Evolutionary conservation across 2,113 vertebrate genomes (phyloP).

Genomic region (Corythoichthys haematopterus): DNA sequence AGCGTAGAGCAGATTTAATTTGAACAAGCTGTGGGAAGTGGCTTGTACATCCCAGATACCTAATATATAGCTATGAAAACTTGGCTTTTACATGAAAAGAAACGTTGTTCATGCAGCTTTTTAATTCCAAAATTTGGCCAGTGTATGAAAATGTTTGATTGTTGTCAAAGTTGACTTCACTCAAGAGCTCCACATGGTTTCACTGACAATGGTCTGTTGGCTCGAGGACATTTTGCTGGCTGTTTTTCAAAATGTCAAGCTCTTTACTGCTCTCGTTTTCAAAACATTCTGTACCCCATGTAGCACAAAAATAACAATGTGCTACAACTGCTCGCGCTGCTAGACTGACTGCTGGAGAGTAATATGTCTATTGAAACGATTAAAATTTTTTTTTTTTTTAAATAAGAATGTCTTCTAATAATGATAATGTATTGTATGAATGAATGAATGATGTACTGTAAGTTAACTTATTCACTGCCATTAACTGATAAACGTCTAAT

Average conservation of each 20-base stretch:
- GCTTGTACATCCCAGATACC: conserved; percentile 19
- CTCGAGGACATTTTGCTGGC: not conserved
- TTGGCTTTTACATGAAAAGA: conserved; percentile 15
- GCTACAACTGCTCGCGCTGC: not conserved
- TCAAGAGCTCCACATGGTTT: not conserved
- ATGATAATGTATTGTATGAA: not conserved
- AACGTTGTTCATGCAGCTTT: not conserved
- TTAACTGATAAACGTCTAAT: too few relatives aligned
- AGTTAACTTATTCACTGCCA: too few relatives aligned
- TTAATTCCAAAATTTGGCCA: not conserved
- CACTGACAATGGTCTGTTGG: not conserved
- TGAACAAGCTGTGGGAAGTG: conserved; percentile 45
- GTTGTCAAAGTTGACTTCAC: not conserved
- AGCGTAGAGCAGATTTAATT: conserved; percentile 23
- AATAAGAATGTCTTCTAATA: not conserved
- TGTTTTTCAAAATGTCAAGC: not conserved
- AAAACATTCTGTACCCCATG: not conserved
- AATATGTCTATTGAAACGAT: not conserved
- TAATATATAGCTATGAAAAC: conserved; percentile 29
- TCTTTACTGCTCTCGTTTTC: not conserved
- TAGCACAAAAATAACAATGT: not conserved
- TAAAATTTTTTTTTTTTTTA: not conserved
- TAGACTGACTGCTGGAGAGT: not conserved
- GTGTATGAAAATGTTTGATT: not conserved
- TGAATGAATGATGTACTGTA: too few relatives aligned